Percentiles rank a stretch among this genome's conserved stretches.
Evolutionary conservation across 1,140 invertebrate species (phyloP).

Genomic region (Pogonognathellus flavescens): DNA sequence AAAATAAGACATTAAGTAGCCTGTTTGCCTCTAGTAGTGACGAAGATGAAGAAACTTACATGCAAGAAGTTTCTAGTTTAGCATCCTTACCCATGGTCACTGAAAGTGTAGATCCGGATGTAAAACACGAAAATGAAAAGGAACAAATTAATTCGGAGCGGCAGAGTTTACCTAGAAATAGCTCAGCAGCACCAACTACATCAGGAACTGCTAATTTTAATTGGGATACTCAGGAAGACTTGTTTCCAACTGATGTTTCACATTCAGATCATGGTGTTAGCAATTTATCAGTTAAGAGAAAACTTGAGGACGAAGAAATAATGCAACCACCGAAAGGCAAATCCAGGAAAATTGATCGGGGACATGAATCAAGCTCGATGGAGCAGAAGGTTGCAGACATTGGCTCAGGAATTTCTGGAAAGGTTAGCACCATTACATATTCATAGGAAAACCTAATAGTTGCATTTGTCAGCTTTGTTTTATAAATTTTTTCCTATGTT

Average conservation of each 20-base stretch:
- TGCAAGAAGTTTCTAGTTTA: neutral
- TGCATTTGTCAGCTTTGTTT: too few species aligned
- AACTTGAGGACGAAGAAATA: neutral
- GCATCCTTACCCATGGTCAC: neutral
- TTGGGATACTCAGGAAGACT: neutral
- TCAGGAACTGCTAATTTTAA: neutral
- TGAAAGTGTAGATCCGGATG: neutral
- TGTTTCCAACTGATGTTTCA: conserved; percentile 11
- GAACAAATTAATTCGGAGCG: neutral
- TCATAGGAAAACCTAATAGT: too few species aligned
- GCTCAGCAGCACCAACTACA: neutral
- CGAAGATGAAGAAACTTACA: conserved; percentile 36
- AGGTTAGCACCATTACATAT: neutral
- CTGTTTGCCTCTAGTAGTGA: conserved; percentile 29
- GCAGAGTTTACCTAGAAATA: neutral
- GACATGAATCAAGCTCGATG: neutral
- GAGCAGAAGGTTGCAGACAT: neutral
- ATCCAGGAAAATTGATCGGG: neutral
- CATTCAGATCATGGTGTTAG: neutral
- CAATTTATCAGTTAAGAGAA: neutral
- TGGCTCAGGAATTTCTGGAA: neutral
- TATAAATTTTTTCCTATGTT: too few species aligned
- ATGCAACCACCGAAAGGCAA: neutral
- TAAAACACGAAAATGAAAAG: too few species aligned
- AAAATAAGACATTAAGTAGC: conserved; percentile 32